Percentiles rank a stretch among this genome's conserved stretches.
Conservation (phyloP, 2,888 invertebrate genomes). For the Geotrupes spiniger region DNA sequence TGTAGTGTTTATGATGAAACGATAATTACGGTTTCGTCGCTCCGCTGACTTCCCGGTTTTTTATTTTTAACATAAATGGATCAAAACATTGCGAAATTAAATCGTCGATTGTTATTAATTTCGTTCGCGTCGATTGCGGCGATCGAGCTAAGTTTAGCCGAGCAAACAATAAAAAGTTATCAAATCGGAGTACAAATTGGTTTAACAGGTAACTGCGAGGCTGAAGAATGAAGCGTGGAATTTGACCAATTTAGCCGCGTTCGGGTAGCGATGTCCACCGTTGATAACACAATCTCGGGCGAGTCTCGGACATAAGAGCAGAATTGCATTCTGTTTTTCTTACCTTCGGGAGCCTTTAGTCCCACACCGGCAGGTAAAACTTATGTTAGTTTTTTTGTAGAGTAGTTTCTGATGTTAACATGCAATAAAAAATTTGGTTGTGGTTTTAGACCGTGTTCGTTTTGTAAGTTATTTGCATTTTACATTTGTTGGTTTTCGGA, state of each 20-base stretch:
- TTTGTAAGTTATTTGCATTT: conserved; percentile 47
- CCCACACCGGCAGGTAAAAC: conserved; percentile 45
- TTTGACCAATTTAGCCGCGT: conserved; percentile 31
- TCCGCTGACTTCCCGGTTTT: no score
- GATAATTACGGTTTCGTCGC: no score
- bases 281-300: conserved; percentile 46
- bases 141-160: no score
- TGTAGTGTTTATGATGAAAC: no score
- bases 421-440: conserved; percentile 45
- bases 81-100: no score
- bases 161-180: no score
- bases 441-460: conserved; percentile 36
- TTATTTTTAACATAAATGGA: no score
- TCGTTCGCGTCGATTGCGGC: no score
- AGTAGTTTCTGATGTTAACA: conserved; percentile 49
- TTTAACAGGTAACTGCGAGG: conserved; percentile 15
- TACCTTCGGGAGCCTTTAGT: conserved; percentile 38
- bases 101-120: no score
- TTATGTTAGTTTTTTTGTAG: conserved; percentile 40
- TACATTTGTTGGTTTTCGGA: conserved; percentile 41
- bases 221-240: conserved; percentile 18
- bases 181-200: background rate
- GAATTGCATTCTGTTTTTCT: conserved; percentile 43
- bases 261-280: conserved; percentile 42
- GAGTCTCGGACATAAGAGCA: conserved; percentile 40